Percentiles rank a stretch among this genome's conserved stretches.
Conservation (phyloP, 1,140 invertebrate species). For the Nebria ingens region DNA sequence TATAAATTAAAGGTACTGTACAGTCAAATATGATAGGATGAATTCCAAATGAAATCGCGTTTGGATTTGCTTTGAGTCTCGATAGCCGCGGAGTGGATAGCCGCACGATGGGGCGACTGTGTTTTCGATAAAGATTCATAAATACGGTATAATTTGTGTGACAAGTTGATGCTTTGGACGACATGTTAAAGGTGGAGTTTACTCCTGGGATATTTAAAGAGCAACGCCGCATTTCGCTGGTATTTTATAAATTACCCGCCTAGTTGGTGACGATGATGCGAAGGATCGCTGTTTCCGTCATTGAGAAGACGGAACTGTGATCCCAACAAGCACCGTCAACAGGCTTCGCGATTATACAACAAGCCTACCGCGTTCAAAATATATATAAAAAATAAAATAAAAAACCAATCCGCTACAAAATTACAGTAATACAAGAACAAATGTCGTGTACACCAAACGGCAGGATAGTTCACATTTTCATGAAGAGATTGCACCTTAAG, state of each 20-base stretch:
- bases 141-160: too few relatives aligned
- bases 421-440: not conserved
- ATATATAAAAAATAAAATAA: too few relatives aligned
- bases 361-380: not conserved
- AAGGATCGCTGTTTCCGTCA: not conserved
- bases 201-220: constrained; percentile 25
- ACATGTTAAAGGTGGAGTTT: constrained; percentile 32
- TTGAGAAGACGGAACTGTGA: not conserved
- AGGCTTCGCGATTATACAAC: constrained; percentile 20
- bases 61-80: too few relatives aligned
- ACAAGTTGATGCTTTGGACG: not conserved
- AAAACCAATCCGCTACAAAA: not conserved
- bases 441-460: not conserved
- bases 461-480: too few relatives aligned
- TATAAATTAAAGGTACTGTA: too few relatives aligned
- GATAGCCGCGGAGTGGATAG: too few relatives aligned
- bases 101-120: too few relatives aligned
- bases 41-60: too few relatives aligned
- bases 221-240: constrained; percentile 15
- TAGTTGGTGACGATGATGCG: not conserved
- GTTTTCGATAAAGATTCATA: too few relatives aligned
- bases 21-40: too few relatives aligned
- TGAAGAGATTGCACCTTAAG: too few relatives aligned
- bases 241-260: constrained; percentile 9
- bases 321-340: constrained; percentile 16